These are phyloP conservation scores for Bradypodion ventrale DNA, from an alignment of 2,797 vertebrate genomes.

Conservation along the genomic window DNA sequence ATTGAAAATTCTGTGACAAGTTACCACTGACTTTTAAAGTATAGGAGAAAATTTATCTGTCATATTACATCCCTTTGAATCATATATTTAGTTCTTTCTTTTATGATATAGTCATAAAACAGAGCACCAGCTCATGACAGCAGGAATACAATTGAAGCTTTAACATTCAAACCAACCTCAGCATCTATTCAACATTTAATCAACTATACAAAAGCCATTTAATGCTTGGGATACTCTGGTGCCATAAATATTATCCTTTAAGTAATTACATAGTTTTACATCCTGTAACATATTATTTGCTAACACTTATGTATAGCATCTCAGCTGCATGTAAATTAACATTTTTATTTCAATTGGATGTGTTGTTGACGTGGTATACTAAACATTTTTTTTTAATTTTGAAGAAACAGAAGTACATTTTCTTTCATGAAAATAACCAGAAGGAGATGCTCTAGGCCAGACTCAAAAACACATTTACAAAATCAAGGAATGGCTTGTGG, in stretches of 20 bases:
- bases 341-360: constrained; percentile 4
- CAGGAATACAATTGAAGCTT: constrained; percentile 28
- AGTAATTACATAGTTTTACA: constrained; percentile 39
- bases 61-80: constrained; percentile 17
- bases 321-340: constrained; percentile 24
- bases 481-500: too few relatives aligned
- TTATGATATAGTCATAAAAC: constrained; percentile 31
- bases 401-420: not conserved
- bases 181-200: constrained; percentile 40
- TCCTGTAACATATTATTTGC: constrained; percentile 32
- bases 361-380: not conserved
- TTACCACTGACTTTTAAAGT: constrained; percentile 5
- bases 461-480: too few relatives aligned
- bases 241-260: constrained; percentile 41
- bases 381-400: constrained; percentile 1
- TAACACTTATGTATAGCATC: constrained; percentile 24
- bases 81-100: constrained; percentile 30
- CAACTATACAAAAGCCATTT: constrained; percentile 41
- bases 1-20: constrained; percentile 6
- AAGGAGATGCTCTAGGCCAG: not conserved
- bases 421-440: not conserved
- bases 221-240: constrained; percentile 36
- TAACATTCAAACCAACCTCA: constrained; percentile 19
- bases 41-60: constrained; percentile 27
- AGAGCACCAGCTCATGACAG: constrained; percentile 19